phyloP scores from a whole-genome alignment of 1,140 invertebrate species.

The Hycleus cichorii region DNA sequence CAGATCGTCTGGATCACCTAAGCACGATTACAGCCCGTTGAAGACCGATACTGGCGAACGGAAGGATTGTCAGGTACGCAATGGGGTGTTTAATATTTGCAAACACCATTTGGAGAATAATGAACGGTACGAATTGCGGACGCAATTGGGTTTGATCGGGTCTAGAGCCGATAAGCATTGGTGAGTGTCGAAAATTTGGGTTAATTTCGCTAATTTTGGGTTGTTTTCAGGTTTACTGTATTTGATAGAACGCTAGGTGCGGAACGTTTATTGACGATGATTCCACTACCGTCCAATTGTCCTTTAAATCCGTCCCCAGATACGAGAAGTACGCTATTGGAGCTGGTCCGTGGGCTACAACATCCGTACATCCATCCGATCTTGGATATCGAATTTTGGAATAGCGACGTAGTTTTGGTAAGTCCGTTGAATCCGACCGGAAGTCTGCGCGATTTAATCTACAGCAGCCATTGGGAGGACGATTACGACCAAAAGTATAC shows the following conservation, averaged over 20 bases:
- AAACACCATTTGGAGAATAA: slow-evolving; percentile 56
- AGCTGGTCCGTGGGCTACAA: slow-evolving; percentile 76
- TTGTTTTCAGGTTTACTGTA: slow-evolving; percentile 57
- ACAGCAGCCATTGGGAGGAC: slow-evolving; percentile 40
- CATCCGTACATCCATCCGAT: slow-evolving; percentile 89
- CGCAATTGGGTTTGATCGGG: slow-evolving; percentile 71
- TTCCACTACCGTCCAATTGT: slow-evolving; percentile 56
- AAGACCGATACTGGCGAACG: slow-evolving; percentile 49
- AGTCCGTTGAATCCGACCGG: slow-evolving; percentile 76
- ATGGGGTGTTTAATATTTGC: slow-evolving; percentile 54
- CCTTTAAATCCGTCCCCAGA: slow-evolving; percentile 41
- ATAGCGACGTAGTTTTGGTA: slow-evolving; percentile 58
- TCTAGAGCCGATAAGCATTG: slow-evolving; percentile 79
- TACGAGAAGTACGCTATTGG: slow-evolving; percentile 60
- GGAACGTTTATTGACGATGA: slow-evolving; percentile 73
- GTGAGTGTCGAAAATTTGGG: slow-evolving; percentile 34
- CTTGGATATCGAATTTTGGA: slow-evolving; percentile 65
- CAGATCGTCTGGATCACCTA: slow-evolving; percentile 43
- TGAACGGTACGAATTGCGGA: slow-evolving; percentile 64
- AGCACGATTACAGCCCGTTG: slow-evolving; percentile 63
- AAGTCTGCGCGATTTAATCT: slow-evolving; percentile 83
- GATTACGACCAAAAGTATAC: slow-evolving; percentile 32
- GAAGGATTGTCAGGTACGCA: slow-evolving; percentile 55
- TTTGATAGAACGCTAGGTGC: slow-evolving; percentile 72
- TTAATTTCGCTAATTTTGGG: not conserved